Evolutionary conservation across 2,888 invertebrate genomes (phyloP).

Genomic region (Crematogaster levior): DNA sequence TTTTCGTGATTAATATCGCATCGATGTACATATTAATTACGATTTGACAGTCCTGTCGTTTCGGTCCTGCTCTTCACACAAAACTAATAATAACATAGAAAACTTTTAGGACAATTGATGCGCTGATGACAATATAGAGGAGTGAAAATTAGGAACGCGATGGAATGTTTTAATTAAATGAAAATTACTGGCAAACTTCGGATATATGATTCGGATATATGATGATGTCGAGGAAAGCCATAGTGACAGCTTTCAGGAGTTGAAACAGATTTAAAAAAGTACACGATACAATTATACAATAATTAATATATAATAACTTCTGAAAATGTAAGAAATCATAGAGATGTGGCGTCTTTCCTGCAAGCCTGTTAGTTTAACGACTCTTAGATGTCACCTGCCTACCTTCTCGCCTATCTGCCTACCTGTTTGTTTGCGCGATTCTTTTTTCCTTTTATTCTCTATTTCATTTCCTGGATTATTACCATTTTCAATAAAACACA

Average conservation of each 20-base stretch:
- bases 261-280: neutral
- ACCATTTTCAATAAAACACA: neutral
- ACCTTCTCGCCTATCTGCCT: too few species aligned
- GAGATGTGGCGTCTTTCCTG: neutral
- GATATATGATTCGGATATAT: conserved; percentile 39
- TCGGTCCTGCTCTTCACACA: neutral
- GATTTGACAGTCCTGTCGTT: neutral
- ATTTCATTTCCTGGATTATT: neutral
- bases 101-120: neutral
- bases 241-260: too few species aligned
- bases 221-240: conserved; percentile 48
- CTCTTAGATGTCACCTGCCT: neutral
- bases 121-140: neutral
- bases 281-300: neutral
- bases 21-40: neutral
- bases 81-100: conserved; percentile 1
- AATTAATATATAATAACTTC: neutral
- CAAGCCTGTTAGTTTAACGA: neutral
- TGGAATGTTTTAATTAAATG: conserved; percentile 62
- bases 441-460: neutral
- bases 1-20: neutral
- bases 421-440: neutral
- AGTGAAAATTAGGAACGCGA: conserved; percentile 42
- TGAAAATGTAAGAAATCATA: neutral
- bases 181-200: conserved; percentile 62